Base-by-base conservation (phyloP, 2,113 vertebrate species). In the Brevimyrus niger region DNA sequence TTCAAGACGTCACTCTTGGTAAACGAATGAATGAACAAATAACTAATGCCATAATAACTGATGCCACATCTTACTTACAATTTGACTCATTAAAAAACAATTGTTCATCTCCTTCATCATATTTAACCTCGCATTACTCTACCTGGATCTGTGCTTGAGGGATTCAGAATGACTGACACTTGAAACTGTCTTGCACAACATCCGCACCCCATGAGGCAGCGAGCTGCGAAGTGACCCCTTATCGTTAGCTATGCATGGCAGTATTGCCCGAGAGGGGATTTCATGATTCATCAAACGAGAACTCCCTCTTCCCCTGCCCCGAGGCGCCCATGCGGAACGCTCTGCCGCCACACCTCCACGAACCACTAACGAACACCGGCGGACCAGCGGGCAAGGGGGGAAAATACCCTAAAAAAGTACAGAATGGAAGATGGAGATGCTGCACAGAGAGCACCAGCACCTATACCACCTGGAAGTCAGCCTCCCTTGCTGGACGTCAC, bases 251-350 rank as follows among this genome's bases (percentile, higher is more conserved):
- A 89, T 58, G 88, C 88, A 55, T 89, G 44, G 27, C 42, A 9
- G 42, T 9, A 61, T 55, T 61, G 51, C 80, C 89, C 27, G 89
- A 69, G 85, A 42, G 87, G 88, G 85, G 88, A 85, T 89, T 84
- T 89, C 23, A 89, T 58, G 76, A 87, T 85, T 89, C 31, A 83
- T 84, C 76, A 85, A 89, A 84, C 10, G 21, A 87, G 47, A 90
- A 80, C 85, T 87, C 84, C 89, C 47, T 87, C 46, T 89, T 87
- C 84, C 58, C 44, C 84, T 87, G 44, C n/a, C 42, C 17, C 21
- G 31, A 27, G 11, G 17, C 89, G 4, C 17, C 50, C 73, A 87
- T 9, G 86, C 42, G 35, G 58, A 50, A 23, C 11, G 9, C 27
- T 13, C n/a, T 23, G 31, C 35, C 7, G 23, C 84, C 48, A 47